Evolutionary conservation across 2,113 vertebrate genomes (phyloP).

Genomic region (Limnothrissa miodon): DNA sequence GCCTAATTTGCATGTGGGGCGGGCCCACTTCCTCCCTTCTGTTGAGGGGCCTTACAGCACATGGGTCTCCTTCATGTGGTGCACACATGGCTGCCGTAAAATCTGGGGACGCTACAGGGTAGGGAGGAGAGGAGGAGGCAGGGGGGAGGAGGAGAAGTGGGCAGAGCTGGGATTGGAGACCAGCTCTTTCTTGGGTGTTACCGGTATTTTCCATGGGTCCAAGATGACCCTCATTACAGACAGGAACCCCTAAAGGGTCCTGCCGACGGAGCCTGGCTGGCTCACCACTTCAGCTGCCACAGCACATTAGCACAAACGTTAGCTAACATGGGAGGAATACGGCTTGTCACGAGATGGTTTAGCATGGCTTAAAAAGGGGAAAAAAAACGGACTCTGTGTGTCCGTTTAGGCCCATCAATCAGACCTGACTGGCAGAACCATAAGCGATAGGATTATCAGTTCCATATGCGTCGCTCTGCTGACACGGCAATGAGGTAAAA

Average conservation of each 20-base stretch:
- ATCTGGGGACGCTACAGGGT: neutral
- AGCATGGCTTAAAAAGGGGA: too few relatives aligned
- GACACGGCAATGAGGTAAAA: constrained; percentile 17
- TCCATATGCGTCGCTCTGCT: constrained; percentile 34
- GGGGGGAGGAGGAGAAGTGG: neutral
- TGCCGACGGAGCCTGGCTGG: neutral
- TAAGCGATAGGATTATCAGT: constrained; percentile 22
- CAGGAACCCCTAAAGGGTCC: neutral
- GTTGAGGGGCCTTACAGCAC: neutral
- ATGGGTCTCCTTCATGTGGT: neutral
- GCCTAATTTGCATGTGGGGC: neutral
- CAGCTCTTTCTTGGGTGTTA: neutral
- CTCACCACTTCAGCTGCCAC: neutral
- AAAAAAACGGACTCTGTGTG: constrained; percentile 4
- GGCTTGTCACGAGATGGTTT: neutral
- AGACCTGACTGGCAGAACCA: constrained; percentile 23
- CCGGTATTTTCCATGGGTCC: neutral
- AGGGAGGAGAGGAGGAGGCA: neutral
- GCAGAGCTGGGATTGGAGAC: neutral
- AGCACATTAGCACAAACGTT: neutral
- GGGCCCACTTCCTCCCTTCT: neutral
- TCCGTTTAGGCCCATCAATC: constrained; percentile 21
- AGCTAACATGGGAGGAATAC: neutral
- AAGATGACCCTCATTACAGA: constrained; percentile 10
- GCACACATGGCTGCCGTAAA: neutral